Evolutionary conservation across 2,888 invertebrate species (phyloP), one percentile per base, ranked within the genome.

Genomic region (Chymomyza amoena): DNA sequence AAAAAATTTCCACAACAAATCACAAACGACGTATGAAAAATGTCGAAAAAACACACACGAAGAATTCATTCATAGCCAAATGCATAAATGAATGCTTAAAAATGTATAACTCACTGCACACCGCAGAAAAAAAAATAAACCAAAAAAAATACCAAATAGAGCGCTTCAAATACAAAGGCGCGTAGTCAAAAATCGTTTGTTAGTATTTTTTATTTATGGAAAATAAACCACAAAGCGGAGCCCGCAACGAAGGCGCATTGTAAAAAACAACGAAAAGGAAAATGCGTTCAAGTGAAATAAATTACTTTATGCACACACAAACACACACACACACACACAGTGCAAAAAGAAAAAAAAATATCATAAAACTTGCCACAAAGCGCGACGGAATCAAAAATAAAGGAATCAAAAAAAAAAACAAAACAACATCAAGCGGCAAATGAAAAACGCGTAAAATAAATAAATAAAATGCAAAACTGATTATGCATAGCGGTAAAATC

Each of bases 251-350:
- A 25, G 15, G 9, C 32, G 32, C 15, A 51, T 51, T 51, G 51
- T n/a, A 16, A 20, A 20, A 25, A 57, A 57, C 66, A 76, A 64
- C 56, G 61, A 69, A 82, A 73, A 75, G 72, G 67, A 75, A 79
- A 84, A 85, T 79, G 84, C 80, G 78, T 84, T 85, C 86, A 86
- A 87, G 88, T 76, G 86, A 87, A 85, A 85, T 88, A 88, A 85
- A 88, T 85, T 84, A 88, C 82, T 81, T 79, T 80, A 75, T 75
- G 66, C 71, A 77, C 62, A 74, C 76, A 66, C 60, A 20, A 25
- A 18, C 4, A 54, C 61, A 68, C 59, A 61, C 18, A 59, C n/a
- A 52, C 51, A 57, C 45, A 72, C 54, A 64, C 36, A 39, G 15
- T 28, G 36, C 13, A 36, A 51, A 59, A 16, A 64, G 45, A 65